Conservation (phyloP, 2,797 vertebrate genomes). For the Microctenopoma lineatum region DNA sequence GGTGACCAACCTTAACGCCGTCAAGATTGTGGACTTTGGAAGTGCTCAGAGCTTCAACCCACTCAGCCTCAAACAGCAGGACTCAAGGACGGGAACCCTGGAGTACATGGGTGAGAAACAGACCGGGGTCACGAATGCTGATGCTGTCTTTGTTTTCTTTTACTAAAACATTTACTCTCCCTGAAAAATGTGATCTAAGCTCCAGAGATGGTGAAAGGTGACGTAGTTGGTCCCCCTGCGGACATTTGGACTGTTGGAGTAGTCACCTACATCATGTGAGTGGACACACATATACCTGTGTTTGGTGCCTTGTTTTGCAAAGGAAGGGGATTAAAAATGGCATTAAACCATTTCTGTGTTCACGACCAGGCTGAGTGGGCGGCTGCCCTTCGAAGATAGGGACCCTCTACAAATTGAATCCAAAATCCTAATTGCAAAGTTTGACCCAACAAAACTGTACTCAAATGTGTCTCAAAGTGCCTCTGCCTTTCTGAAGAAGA, state of each 20-base stretch:
- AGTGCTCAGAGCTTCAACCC: constrained; percentile 94
- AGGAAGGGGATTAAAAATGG: not conserved
- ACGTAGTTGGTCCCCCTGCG: constrained; percentile 91
- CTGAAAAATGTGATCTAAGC: constrained; percentile 77
- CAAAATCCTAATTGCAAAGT: constrained; percentile 91
- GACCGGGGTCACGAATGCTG: no score
- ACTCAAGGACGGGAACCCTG: constrained; percentile 84
- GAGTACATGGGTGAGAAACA: constrained; percentile 85
- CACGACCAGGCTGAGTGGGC: constrained; percentile 91
- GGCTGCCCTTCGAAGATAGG: constrained; percentile 90
- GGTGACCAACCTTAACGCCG: constrained; percentile 86
- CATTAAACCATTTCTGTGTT: not conserved
- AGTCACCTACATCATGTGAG: constrained; percentile 92
- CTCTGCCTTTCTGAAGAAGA: constrained; percentile 93
- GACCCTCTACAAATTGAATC: constrained; percentile 87
- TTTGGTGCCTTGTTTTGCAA: not conserved
- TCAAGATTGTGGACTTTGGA: constrained; percentile 96
- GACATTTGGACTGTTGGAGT: constrained; percentile 94
- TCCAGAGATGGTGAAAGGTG: constrained; percentile 94
- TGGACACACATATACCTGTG: constrained; percentile 9
- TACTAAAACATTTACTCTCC: not conserved
- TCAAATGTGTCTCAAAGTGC: constrained; percentile 96
- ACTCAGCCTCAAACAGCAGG: constrained; percentile 85
- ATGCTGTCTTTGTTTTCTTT: not conserved
- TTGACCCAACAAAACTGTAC: constrained; percentile 92